A percentile compares a stretch with the other conserved stretches of the same genome.
Evolutionary conservation across 2,113 vertebrate species (phyloP).

Genomic region (Perognathus longimembris): DNA sequence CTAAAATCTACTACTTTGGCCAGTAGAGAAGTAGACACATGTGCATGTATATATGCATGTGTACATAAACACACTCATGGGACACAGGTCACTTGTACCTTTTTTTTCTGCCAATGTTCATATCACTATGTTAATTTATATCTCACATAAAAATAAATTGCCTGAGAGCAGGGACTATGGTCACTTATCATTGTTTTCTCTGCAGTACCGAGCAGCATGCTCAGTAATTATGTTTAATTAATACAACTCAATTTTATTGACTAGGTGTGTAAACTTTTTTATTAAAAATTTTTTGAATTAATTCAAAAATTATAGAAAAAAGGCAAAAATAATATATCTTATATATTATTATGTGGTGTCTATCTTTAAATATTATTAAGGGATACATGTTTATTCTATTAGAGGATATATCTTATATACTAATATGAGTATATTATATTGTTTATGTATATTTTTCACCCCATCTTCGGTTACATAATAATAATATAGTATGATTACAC

Average conservation of each 20-base stretch:
- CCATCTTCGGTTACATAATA: no score
- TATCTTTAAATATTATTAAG: no score
- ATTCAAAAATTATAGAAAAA: conserved; percentile 26
- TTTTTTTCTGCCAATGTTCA: not conserved
- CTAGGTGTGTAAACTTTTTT: not conserved
- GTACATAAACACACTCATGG: not conserved
- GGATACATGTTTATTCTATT: no score
- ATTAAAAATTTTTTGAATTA: not conserved
- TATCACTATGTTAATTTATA: not conserved
- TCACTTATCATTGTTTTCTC: not conserved
- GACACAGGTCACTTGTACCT: not conserved
- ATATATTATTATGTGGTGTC: not conserved
- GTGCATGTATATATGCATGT: no score
- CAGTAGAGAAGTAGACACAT: not conserved
- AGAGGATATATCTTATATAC: no score
- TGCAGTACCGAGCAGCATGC: not conserved
- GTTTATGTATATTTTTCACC: not conserved
- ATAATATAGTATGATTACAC: no score
- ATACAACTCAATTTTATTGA: not conserved
- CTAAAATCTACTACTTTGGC: not conserved
- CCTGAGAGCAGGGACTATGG: not conserved
- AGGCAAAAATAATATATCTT: not conserved
- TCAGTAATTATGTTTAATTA: not conserved
- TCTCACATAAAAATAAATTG: not conserved
- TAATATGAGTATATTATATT: not conserved